Conservation (phyloP, 2,113 vertebrate genomes). For the Solea senegalensis region DNA sequence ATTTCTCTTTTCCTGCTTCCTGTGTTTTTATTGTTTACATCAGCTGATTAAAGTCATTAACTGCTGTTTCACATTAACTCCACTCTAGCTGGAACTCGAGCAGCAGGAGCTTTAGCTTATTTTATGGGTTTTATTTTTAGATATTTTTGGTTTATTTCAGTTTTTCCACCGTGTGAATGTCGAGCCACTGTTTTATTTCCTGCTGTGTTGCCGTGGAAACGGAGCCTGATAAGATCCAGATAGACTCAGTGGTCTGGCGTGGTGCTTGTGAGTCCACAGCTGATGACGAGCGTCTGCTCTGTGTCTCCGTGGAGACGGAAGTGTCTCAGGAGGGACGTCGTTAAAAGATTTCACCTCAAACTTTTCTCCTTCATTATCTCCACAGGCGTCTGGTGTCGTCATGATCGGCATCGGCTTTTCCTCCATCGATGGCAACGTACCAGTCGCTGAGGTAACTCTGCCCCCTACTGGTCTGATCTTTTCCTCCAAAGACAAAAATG, state of each 20-base stretch:
- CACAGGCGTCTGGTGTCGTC: conserved; percentile 68
- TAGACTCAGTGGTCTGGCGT: no score
- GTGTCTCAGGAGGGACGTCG: conserved; percentile 46
- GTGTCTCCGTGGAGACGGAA: conserved; percentile 27
- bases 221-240: no score
- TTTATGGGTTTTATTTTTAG: no score
- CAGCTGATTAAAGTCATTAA: conserved; percentile 29
- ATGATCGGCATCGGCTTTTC: conserved; percentile 69
- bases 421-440: conserved; percentile 43
- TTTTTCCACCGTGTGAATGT: no score
- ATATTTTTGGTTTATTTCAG: no score
- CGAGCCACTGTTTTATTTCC: no score
- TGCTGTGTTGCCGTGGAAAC: no score
- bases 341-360: conserved; percentile 22
- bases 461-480: not conserved
- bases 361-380: conserved; percentile 1
- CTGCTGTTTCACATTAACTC: not conserved
- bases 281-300: conserved; percentile 1
- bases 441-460: conserved; percentile 50
- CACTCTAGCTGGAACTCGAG: not conserved
- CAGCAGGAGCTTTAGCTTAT: no score
- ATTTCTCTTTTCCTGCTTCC: not conserved
- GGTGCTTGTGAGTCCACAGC: no score
- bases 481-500: not conserved
- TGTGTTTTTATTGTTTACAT: conserved; percentile 28